A percentile compares a stretch with the other conserved stretches of the same genome.
Evolutionary conservation across 2,888 invertebrate genomes (phyloP).

Genomic region (Ophion ellenae): DNA sequence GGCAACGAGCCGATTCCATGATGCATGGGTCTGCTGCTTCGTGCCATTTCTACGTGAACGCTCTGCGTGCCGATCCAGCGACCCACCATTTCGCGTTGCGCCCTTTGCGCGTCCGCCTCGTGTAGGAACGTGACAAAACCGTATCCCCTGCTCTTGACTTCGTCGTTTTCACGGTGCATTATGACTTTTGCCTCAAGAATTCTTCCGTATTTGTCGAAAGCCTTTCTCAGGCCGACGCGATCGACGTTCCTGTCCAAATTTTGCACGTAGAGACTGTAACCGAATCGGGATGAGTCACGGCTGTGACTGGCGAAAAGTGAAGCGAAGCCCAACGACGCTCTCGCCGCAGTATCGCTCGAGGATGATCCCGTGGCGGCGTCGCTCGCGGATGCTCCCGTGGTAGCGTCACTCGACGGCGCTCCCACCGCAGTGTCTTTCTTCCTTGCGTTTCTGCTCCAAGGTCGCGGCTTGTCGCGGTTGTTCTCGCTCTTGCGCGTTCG

Average conservation of each 20-base stretch:
- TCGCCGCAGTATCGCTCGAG: neutral
- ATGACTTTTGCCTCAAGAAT: conserved; percentile 99
- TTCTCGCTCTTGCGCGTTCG: conserved; percentile 96
- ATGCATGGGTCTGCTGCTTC: conserved; percentile 87
- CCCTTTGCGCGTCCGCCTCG: conserved; percentile 98
- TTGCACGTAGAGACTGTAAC: conserved; percentile 92
- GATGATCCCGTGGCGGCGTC: neutral
- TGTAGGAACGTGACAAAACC: conserved; percentile 99
- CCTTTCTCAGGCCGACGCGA: conserved; percentile 96
- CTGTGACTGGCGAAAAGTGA: too few species aligned
- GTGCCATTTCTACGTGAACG: conserved; percentile 98
- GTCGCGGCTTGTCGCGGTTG: conserved; percentile 86
- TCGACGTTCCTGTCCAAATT: conserved; percentile 98
- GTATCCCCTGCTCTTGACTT: conserved; percentile 93
- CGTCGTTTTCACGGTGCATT: conserved; percentile 88
- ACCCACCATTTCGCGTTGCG: conserved; percentile 99
- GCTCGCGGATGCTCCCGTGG: neutral
- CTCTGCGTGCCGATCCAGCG: conserved; percentile 98
- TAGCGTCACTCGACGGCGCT: neutral
- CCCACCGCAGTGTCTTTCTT: neutral
- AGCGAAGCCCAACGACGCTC: neutral
- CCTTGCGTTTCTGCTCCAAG: conserved; percentile 97
- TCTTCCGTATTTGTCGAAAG: conserved; percentile 97
- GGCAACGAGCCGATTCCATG: neutral
- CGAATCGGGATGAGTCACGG: neutral